phyloP scores from a whole-genome alignment of 2,113 vertebrate species.

The Colistium nudipinnis region DNA sequence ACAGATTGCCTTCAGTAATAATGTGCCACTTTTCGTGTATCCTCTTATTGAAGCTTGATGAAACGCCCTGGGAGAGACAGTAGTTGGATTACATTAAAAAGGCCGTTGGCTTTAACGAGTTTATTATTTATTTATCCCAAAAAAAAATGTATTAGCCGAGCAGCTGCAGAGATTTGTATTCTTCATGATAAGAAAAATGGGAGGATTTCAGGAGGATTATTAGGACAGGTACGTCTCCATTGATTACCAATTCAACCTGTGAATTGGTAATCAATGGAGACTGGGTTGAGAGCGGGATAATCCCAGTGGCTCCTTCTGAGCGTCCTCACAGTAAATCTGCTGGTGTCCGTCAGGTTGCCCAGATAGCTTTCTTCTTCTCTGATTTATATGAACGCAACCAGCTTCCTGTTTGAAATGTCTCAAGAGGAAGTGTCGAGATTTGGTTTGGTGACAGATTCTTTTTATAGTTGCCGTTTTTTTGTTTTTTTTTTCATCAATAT shows the following conservation, averaged over 20 bases:
- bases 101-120: conserved; percentile 53
- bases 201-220: conserved; percentile 60
- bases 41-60: conserved; percentile 73
- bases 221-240: too few species aligned
- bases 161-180: conserved; percentile 63
- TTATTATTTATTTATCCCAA: conserved; percentile 56
- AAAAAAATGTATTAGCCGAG: conserved; percentile 42
- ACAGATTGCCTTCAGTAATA: conserved; percentile 72
- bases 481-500: background rate
- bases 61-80: conserved; percentile 67
- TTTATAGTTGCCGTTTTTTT: too few species aligned
- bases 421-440: too few species aligned
- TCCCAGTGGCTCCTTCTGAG: too few species aligned
- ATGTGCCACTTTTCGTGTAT: conserved; percentile 77
- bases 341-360: conserved; percentile 19
- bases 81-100: conserved; percentile 71
- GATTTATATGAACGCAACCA: too few species aligned
- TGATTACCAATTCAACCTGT: conserved; percentile 25
- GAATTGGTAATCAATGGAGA: conserved; percentile 64
- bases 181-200: conserved; percentile 52
- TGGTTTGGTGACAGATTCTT: too few species aligned
- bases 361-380: background rate
- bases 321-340: too few species aligned
- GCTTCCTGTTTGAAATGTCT: too few species aligned
- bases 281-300: too few species aligned